Base-by-base conservation (phyloP, 2,888 invertebrate species). In the Plebejus argus region DNA sequence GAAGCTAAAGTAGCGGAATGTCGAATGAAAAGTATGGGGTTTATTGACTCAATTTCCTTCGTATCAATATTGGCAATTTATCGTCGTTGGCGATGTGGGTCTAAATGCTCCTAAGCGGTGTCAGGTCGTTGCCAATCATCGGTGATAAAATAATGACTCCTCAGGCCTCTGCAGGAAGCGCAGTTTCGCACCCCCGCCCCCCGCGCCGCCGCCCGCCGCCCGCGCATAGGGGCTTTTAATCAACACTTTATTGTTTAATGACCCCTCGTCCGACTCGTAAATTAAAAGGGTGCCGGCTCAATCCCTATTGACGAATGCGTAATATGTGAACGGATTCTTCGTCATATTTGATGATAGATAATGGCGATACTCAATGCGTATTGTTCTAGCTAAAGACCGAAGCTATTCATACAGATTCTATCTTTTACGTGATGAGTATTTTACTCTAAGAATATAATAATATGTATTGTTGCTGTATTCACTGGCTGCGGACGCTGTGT, bases 231-330 rank as follows among this genome's bases (percentile, higher is more conserved):
- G 94, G 94, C 94, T 93, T 93, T 94, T 94, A 93, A 94, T 94
- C 94, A 93, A 93, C 94, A 93, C 94, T 93, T 93, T 93, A 93
- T 94, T 94, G 94, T 94, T 94, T 94, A 94, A 94, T 94, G 93
- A 93, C 92, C 94, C 92, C 89, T 93, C 92, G 91, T 87, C 89
- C 89, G 87, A 89, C 84, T 90, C 90, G 84, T 93, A 93, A 93
- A 93, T 94, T 93, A 93, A 93, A 93, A 94, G 94, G 94, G 94
- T 93, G 94, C 93, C 91, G 91, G 91, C 85, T 90, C 90, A 91
- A 88, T 89, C 91, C 91, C 93, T 92, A 93, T 93, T 90, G 93
- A 93, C 89, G 91, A 86, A 89, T 90, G 89, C 87, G 89, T 89
- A 88, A 91, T 91, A 91, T 92, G 90, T 90, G 89, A 89, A 88